Percentiles rank a stretch among this genome's conserved stretches.
Evolutionary conservation across 2,888 invertebrate genomes (phyloP).

Genomic region (Pilophorus perplexus): DNA sequence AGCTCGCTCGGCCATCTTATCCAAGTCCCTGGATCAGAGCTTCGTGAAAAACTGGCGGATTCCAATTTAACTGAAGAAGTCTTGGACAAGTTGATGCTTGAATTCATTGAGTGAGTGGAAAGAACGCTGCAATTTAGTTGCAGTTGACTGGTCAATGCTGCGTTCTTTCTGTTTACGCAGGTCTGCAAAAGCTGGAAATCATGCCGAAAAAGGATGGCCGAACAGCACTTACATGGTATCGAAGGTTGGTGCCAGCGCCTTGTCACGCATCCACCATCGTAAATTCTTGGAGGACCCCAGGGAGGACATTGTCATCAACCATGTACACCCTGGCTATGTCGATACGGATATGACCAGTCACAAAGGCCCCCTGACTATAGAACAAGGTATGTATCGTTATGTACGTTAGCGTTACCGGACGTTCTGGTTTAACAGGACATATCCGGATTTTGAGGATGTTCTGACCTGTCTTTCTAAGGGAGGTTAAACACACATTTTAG

Average conservation of each 20-base stretch:
- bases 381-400: constrained; percentile 61
- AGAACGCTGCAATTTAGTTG: neutral
- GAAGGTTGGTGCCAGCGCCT: constrained; percentile 70
- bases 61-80: constrained; percentile 51
- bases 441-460: too few relatives aligned
- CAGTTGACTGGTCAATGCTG: neutral
- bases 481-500: too few relatives aligned
- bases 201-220: constrained; percentile 58
- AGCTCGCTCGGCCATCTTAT: constrained; percentile 65
- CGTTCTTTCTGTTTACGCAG: constrained; percentile 38
- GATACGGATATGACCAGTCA: constrained; percentile 74
- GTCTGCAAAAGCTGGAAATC: constrained; percentile 52
- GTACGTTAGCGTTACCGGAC: too few relatives aligned
- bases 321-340: constrained; percentile 74
- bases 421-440: too few relatives aligned
- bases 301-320: constrained; percentile 66
- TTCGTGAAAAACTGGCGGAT: constrained; percentile 26
- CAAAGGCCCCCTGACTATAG: constrained; percentile 61
- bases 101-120: constrained; percentile 44
- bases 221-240: constrained; percentile 66
- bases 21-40: constrained; percentile 59
- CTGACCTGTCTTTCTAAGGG: too few relatives aligned
- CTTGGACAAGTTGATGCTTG: constrained; percentile 35
- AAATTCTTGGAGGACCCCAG: constrained; percentile 55
- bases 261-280: constrained; percentile 66